Base-by-base conservation (phyloP, 1,140 invertebrate species). In the Idris sp. region DNA sequence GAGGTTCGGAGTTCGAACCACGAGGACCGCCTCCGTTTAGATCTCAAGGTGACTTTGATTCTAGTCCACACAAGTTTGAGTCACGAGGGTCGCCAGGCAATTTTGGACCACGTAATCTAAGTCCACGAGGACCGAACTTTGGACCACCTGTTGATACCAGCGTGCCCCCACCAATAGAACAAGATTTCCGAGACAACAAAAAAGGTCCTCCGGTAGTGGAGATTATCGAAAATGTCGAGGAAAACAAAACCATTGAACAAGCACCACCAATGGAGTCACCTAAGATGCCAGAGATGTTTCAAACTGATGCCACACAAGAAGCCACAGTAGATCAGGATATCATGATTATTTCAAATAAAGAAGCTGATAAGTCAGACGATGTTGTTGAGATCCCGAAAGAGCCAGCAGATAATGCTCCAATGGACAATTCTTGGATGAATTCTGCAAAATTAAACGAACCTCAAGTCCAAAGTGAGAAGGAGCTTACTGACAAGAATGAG, bases 401-500 rank as follows among this genome's bases (percentile, higher is more conserved):
- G 7, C 1, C 7, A 1, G 1, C n/a, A 10, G 46, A 65, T n/a
- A 19, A 46, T 30, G 10, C 13, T 53, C 64, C 74, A 1, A 25
- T 79, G 6, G 76, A 82, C 15, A 79, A 77, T 54, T 75, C 78
- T 2, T 84, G 83, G 83, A 65, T 82, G 48, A 74, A 76, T 9
- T 28, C n/a, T 15, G 38, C 68, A 6, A 38, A 51, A 10, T 14
- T 1, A 18, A 9, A 35, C 6, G 13, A 51, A 40, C n/a, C n/a
- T n/a, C 48, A 14, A 8, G 4, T 25, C 22, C 36, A 25, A 19
- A 67, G 25, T 11, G 3, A 14, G 40, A 58, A 33, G 6, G 11
- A 49, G 8, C 1, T 40, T 14, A 14, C 61, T 46, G 46, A 18
- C 2, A 78, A 44, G 76, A 83, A 30, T 9, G 82, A 86, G 25